Conservation (phyloP, 2,113 vertebrate genomes). For the Heterocephalus glaber region DNA sequence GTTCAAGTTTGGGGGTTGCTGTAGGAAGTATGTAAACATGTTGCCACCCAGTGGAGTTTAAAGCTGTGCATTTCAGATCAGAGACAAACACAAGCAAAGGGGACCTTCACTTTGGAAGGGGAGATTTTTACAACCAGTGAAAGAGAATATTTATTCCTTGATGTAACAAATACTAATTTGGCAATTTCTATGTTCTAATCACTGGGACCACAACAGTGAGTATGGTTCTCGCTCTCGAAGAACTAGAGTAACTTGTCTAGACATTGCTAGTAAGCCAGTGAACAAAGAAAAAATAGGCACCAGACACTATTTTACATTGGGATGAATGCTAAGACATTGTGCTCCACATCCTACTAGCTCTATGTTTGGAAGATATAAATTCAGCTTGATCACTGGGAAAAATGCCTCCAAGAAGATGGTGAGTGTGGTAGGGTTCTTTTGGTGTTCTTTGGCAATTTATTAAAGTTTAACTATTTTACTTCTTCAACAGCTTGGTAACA, state of each 20-base stretch:
- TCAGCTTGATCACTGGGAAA: background rate
- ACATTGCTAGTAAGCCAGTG: background rate
- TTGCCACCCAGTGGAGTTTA: background rate
- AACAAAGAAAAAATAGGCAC: background rate
- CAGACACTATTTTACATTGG: background rate
- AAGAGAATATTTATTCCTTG: slow-evolving; percentile 2
- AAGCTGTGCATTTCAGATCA: background rate
- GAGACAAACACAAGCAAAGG: background rate
- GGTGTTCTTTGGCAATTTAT: background rate
- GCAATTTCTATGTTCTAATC: background rate
- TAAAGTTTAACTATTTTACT: background rate
- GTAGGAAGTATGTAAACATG: background rate
- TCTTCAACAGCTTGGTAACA: background rate
- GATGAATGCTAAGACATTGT: background rate
- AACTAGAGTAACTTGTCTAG: background rate
- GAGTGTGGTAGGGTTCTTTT: background rate
- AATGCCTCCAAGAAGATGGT: background rate
- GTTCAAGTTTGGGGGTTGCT: background rate
- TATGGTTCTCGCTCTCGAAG: background rate
- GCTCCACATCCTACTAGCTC: background rate
- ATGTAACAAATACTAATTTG: background rate
- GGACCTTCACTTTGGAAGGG: background rate
- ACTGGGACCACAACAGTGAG: background rate
- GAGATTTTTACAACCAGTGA: background rate
- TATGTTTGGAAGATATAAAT: background rate